Base-by-base conservation (phyloP, 2,888 invertebrate genomes). In the Halictus ligatus region DNA sequence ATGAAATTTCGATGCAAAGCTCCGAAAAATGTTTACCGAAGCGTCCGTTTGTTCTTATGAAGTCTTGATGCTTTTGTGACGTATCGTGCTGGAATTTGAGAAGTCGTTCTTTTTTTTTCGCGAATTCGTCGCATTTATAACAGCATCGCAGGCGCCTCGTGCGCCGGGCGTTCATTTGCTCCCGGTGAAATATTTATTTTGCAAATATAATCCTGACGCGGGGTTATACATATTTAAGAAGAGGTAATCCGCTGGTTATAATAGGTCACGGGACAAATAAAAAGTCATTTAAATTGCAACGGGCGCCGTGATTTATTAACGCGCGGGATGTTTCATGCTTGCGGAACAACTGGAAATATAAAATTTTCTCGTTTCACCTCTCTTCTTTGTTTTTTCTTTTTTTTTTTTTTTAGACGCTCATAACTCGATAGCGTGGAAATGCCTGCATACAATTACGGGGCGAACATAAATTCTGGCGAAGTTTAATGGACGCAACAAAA, bases 201-300 rank as follows among this genome's bases (percentile, higher is more conserved):
- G 72, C 40, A 48, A 48, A 75, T 78, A 60, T 71, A 84, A 84
- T 48, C 43, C 64, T 72, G 78, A 84, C n/a, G 78, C 84, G 43
- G 43, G 67, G 54, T 64, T 78, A 75, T 84, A 75, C 85, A 84
- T 84, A 84, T 84, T 84, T 85, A 76, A 85, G 48, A 54, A 50
- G 25, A 46, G 29, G 75, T 75, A 43, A 69, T 72, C 15, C 72
- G 71, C 43, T 29, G 67, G 72, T 79, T 80, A 85, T 80, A 85
- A 85, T 85, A 73, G 85, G 58, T 73, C 40, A 35, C 73, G 58
- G 21, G n/a, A 58, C 75, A 72, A 85, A 85, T 85, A 76, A 85
- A 85, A 79, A 75, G 67, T 46, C n/a, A 40, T 85, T 85, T 85
- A 79, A 85, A 85, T 85, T 85, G 85, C 67, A 80, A 58, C 40